Evolutionary conservation across 2,113 vertebrate genomes (phyloP).

Genomic region (Campylorhamphus procurvoides): DNA sequence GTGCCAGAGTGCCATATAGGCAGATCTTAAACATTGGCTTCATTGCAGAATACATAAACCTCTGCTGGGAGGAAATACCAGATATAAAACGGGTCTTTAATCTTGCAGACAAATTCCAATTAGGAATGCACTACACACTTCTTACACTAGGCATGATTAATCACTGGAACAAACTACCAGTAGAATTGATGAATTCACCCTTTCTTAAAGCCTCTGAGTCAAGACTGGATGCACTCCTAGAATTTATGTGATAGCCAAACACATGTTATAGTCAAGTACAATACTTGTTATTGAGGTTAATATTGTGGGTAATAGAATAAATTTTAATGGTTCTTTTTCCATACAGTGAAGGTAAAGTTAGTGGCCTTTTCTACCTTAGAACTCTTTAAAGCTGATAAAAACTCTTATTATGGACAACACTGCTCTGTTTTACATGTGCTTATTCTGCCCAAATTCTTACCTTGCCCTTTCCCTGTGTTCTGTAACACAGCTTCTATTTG

Average conservation of each 20-base stretch:
- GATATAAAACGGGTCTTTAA: conserved; percentile 27
- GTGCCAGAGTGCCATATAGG: conserved; percentile 1
- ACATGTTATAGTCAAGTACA: neutral
- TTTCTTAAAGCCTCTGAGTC: neutral
- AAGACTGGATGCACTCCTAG: neutral
- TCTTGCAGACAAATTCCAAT: conserved; percentile 47
- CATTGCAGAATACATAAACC: conserved; percentile 23
- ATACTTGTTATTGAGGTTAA: neutral
- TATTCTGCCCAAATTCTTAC: neutral
- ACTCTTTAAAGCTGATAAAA: neutral
- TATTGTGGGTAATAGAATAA: neutral
- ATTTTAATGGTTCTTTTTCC: neutral
- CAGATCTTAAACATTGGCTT: conserved; percentile 4
- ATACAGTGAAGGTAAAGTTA: neutral
- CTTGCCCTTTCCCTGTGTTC: neutral
- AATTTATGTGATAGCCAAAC: conserved; percentile 3
- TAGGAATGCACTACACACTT: conserved; percentile 20
- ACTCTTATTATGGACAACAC: neutral
- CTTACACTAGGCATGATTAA: conserved; percentile 17
- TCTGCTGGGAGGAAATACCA: conserved; percentile 21
- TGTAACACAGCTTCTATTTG: neutral
- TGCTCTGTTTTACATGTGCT: neutral
- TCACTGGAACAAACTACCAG: conserved; percentile 22
- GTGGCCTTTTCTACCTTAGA: neutral
- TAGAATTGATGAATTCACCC: conserved; percentile 8